These are phyloP conservation scores for Gymnocephalus cernua DNA, from an alignment of 2,113 vertebrate genomes.

Conservation along the genomic window DNA sequence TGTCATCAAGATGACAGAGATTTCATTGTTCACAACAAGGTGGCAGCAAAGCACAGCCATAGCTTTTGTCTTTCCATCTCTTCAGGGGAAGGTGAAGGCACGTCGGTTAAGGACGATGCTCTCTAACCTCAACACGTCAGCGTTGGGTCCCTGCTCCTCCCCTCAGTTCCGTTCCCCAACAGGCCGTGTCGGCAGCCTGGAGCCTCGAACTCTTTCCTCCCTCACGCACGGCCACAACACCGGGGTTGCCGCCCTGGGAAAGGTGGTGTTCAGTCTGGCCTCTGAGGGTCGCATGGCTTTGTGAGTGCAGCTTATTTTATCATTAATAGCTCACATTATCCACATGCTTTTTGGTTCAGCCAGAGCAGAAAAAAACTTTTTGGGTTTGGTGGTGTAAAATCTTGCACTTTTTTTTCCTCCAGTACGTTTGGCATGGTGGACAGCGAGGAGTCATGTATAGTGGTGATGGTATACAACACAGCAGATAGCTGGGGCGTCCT, in stretches of 20 bases:
- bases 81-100: constrained; percentile 90
- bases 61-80: not conserved
- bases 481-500: constrained; percentile 93
- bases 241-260: constrained; percentile 88
- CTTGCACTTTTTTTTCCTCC: not conserved
- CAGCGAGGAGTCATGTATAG: constrained; percentile 88
- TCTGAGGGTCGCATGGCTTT: constrained; percentile 91
- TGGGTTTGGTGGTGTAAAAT: not conserved
- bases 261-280: constrained; percentile 93
- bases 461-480: constrained; percentile 93
- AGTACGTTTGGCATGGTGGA: constrained; percentile 93
- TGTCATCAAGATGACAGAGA: not conserved
- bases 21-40: constrained; percentile 51
- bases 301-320: constrained; percentile 80
- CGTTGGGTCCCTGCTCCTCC: constrained; percentile 87
- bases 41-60: constrained; percentile 56
- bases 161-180: constrained; percentile 85
- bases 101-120: constrained; percentile 90
- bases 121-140: constrained; percentile 83
- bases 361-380: not conserved
- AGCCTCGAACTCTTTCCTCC: constrained; percentile 78
- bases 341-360: not conserved
- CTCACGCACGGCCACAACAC: constrained; percentile 85
- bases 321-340: not conserved
- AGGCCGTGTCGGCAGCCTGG: constrained; percentile 84